Evolutionary conservation across 2,888 invertebrate genomes (phyloP), one percentile per base, ranked within the genome.

Genomic region (Archips crataeganus): DNA sequence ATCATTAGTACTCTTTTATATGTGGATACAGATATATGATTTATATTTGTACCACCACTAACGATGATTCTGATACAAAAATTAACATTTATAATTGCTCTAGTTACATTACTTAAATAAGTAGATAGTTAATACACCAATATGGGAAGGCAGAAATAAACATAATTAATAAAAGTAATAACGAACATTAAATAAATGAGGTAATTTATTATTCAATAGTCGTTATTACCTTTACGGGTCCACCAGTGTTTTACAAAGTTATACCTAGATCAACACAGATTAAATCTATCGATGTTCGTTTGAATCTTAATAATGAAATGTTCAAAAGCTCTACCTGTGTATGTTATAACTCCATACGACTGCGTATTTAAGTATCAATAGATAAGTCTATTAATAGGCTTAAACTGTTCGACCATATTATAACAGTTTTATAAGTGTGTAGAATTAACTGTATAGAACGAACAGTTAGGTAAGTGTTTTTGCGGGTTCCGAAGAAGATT

Each of bases 401-500:
- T 3, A 57, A 57, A 32, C 32, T 32, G 57, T 57, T 57, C 57
- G 32, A 32, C 32, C 57, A 15, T 54, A 23, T 23, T 23, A 57
- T 39, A 61, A 39, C 39, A 61, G 61, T 61, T 61, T 39, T 39
- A 9, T 61, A 36, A 59, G 60, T 65, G 72, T 63, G 71, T 77
- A 82, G 82, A 81, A 78, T 80, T 82, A 80, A 78, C 77, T 65
- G 70, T 66, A 64, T 62, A 72, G 78, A 77, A 78, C 78, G 84
- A 87, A 87, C 89, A 84, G 87, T 88, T 83, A 82, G 82, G 69
- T 71, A 82, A 83, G 69, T 71, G 84, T 88, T 89, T 89, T 89
- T 87, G 87, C 87, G 83, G 85, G 84, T 82, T 80, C 70, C 64
- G 77, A 79, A 81, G 87, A 76, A 81, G 57, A 57, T 57, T 57